phyloP scores from a whole-genome alignment of 2,888 invertebrate species.

The Ctenicera cuprea region DNA sequence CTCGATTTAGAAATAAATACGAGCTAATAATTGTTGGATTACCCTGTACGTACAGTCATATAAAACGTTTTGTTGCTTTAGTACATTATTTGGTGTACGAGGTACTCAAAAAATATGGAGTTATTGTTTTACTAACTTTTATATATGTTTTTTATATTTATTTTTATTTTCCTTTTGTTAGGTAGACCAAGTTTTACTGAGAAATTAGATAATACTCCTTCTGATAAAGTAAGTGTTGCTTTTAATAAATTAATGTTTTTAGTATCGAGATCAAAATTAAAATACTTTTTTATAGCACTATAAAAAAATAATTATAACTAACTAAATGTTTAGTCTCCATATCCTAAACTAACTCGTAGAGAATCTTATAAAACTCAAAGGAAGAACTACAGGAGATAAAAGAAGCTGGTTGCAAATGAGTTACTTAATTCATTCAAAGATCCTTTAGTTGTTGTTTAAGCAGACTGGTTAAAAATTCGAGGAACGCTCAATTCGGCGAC shows the following conservation, averaged over 20 bases:
- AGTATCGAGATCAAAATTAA: neutral
- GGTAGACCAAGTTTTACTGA: conserved; percentile 61
- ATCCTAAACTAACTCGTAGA: conserved; percentile 79
- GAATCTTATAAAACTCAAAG: conserved; percentile 94
- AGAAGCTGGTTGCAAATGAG: conserved; percentile 93
- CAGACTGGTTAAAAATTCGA: conserved; percentile 95
- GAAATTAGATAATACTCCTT: conserved; percentile 69
- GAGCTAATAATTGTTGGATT: too few relatives aligned
- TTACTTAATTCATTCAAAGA: conserved; percentile 92
- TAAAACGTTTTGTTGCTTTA: too few relatives aligned
- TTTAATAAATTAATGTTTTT: conserved; percentile 12
- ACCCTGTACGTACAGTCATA: too few relatives aligned
- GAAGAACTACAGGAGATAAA: conserved; percentile 91
- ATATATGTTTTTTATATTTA: too few relatives aligned
- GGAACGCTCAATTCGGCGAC: conserved; percentile 97
- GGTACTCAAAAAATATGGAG: too few relatives aligned
- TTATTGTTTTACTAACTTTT: too few relatives aligned
- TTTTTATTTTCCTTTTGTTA: conserved; percentile 47
- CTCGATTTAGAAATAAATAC: too few relatives aligned
- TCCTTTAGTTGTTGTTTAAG: conserved; percentile 92
- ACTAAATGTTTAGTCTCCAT: conserved; percentile 61
- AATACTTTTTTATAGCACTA: neutral
- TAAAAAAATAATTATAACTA: too few relatives aligned
- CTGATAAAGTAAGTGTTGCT: conserved; percentile 68
- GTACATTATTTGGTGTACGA: too few relatives aligned